Percentiles rank a stretch among this genome's conserved stretches.
These are phyloP conservation scores for Cremastobaeus sp. DNA, from an alignment of 2,888 invertebrate genomes.

Conservation along the genomic window DNA sequence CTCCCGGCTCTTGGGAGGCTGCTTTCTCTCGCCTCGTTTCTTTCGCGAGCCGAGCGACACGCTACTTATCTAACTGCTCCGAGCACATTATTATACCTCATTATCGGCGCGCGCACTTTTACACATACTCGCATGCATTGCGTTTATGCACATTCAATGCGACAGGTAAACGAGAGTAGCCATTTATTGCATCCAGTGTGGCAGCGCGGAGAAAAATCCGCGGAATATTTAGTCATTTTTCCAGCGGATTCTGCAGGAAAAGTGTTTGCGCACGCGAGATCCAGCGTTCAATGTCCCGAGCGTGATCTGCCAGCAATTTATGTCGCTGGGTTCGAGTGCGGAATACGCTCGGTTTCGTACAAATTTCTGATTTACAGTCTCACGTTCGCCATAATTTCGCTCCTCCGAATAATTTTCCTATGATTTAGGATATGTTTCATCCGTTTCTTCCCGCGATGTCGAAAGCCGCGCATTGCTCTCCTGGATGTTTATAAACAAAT, in stretches of 20 bases:
- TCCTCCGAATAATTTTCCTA: too few relatives aligned
- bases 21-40: conserved; percentile 58
- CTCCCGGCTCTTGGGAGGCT: conserved; percentile 40
- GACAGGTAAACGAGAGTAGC: conserved; percentile 54
- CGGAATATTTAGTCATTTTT: conserved; percentile 29
- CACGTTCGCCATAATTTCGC: too few relatives aligned
- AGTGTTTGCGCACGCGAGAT: not conserved
- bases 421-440: too few relatives aligned
- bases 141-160: conserved; percentile 46
- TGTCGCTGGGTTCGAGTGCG: too few relatives aligned
- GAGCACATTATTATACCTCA: conserved; percentile 67
- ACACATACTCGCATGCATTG: conserved; percentile 41
- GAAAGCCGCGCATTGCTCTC: too few relatives aligned
- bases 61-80: conserved; percentile 59
- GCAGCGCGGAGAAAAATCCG: conserved; percentile 6
- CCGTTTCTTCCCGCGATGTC: too few relatives aligned
- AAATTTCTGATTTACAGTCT: too few relatives aligned
- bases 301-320: conserved; percentile 1
- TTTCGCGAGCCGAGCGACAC: conserved; percentile 54
- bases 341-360: too few relatives aligned
- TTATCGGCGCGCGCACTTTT: conserved; percentile 63
- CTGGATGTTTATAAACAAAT: too few relatives aligned
- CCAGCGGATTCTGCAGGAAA: conserved; percentile 2
- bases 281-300: conserved; percentile 1
- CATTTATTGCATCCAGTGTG: conserved; percentile 47